Conservation (phyloP, 2,888 invertebrate genomes). For the Ypsolopha sequella region DNA sequence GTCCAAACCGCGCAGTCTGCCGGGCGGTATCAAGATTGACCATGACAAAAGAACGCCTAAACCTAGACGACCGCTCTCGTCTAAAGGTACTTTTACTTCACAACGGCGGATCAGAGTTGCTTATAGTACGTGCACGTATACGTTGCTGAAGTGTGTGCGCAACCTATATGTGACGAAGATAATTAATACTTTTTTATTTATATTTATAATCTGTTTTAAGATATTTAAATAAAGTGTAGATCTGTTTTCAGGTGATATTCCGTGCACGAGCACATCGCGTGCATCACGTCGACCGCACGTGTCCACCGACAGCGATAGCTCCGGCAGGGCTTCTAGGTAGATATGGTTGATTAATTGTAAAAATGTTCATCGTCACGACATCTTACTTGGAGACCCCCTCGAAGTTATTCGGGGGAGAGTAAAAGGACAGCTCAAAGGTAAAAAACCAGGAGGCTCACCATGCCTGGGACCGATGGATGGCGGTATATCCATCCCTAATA, state of each 20-base stretch:
- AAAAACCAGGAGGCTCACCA: too few relatives aligned
- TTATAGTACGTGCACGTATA: too few relatives aligned
- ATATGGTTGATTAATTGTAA: not conserved
- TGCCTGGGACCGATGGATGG: too few relatives aligned
- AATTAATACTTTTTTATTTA: too few relatives aligned
- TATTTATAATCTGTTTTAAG: too few relatives aligned
- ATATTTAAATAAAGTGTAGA: not conserved
- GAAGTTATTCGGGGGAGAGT: too few relatives aligned
- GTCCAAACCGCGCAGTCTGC: conserved; percentile 44
- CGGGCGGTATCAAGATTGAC: conserved; percentile 32
- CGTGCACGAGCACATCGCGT: conserved; percentile 32
- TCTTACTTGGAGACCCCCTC: too few relatives aligned
- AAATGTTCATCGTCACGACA: not conserved
- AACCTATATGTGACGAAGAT: too few relatives aligned
- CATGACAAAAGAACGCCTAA: conserved; percentile 48
- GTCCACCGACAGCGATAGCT: conserved; percentile 59
- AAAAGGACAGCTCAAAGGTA: too few relatives aligned
- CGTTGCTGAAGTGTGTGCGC: too few relatives aligned
- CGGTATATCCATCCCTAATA: too few relatives aligned
- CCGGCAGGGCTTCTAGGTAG: conserved; percentile 65
- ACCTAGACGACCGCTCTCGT: conserved; percentile 35
- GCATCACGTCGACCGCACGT: conserved; percentile 52
- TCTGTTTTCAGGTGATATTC: conserved; percentile 29
- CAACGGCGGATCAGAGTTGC: too few relatives aligned
- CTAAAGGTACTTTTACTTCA: conserved; percentile 33